A percentile compares a stretch with the other conserved stretches of the same genome.
Evolutionary conservation across 2,113 vertebrate genomes (phyloP).

Genomic region (Echinops telfairi): DNA sequence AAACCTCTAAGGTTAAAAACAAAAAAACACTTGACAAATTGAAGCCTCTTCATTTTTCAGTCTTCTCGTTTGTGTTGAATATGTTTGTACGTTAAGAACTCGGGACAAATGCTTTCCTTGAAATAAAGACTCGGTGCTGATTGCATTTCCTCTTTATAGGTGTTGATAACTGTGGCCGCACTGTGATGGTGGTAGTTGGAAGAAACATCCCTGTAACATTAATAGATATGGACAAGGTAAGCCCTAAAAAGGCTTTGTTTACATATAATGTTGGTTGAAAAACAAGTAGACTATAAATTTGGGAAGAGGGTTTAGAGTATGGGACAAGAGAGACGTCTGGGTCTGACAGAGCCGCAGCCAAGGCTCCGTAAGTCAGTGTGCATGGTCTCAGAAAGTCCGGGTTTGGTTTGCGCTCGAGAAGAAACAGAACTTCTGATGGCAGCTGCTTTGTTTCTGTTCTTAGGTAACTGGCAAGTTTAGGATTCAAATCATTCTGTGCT

Average conservation of each 20-base stretch:
- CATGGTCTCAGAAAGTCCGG: background rate
- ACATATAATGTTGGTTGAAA: background rate
- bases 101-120: background rate
- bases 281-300: background rate
- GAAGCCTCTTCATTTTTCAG: background rate
- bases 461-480: background rate
- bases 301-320: background rate
- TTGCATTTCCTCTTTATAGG: slow-evolving; percentile 86
- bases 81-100: background rate
- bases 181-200: slow-evolving; percentile 97
- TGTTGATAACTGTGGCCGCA: slow-evolving; percentile 94
- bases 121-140: background rate
- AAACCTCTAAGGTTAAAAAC: background rate
- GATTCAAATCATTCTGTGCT: background rate
- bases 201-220: slow-evolving; percentile 97
- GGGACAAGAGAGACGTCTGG: background rate
- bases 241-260: background rate
- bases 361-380: background rate
- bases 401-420: background rate
- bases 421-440: background rate
- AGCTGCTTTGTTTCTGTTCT: slow-evolving; percentile 11
- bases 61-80: background rate
- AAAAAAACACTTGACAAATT: background rate
- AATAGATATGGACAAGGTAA: slow-evolving; percentile 98
- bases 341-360: background rate